A percentile compares a stretch with the other conserved stretches of the same genome.
Evolutionary conservation across 2,797 vertebrate genomes (phyloP).

Genomic region (Yasuhikotakia modesta): DNA sequence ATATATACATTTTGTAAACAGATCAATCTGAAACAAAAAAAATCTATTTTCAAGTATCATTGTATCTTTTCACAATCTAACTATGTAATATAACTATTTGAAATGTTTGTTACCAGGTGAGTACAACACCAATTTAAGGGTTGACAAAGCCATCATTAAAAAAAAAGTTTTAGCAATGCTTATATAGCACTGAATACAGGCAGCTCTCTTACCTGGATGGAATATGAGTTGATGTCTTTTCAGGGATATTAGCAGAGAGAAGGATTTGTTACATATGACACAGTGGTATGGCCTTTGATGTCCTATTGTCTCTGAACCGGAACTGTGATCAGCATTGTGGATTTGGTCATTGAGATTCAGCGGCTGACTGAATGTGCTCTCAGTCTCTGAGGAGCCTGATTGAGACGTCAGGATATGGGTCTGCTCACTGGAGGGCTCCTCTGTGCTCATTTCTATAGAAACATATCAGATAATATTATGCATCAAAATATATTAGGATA

Average conservation of each 20-base stretch:
- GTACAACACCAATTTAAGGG: no score
- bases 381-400: neutral
- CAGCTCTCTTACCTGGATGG: slow-evolving; percentile 44
- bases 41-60: no score
- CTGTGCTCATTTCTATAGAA: neutral
- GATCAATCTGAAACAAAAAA: no score
- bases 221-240: slow-evolving; percentile 52
- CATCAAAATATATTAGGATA: neutral
- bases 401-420: neutral
- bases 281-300: slow-evolving; percentile 37
- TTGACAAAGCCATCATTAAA: no score
- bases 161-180: neutral
- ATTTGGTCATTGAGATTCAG: neutral
- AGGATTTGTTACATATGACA: slow-evolving; percentile 43
- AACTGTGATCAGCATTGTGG: slow-evolving; percentile 1
- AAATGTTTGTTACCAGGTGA: no score
- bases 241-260: slow-evolving; percentile 39
- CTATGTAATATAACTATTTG: no score
- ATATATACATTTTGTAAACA: no score
- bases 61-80: no score
- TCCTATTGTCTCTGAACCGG: slow-evolving; percentile 12
- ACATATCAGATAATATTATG: neutral
- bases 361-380: neutral
- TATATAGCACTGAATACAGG: neutral
- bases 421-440: neutral